phyloP scores from a whole-genome alignment of 2,888 invertebrate genomes.

The Hypercompe scribonia region DNA sequence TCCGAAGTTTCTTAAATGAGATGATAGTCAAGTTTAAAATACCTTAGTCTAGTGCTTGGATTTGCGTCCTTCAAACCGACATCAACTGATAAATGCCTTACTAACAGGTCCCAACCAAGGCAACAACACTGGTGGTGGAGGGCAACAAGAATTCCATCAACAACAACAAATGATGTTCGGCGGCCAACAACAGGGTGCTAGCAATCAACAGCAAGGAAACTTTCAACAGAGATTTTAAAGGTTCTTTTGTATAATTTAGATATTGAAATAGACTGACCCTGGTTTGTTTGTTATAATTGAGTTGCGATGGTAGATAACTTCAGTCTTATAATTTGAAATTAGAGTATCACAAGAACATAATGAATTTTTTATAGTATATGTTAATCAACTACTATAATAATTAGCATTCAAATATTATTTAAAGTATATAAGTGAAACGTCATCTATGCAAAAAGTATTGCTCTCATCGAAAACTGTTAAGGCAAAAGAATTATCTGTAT shows the following conservation, averaged over 20 bases:
- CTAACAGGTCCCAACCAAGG: conserved; percentile 78
- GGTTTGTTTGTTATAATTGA: neutral
- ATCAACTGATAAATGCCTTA: neutral
- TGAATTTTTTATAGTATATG: too few species aligned
- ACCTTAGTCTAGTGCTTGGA: too few species aligned
- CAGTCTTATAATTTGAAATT: neutral
- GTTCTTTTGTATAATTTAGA: neutral
- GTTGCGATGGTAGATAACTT: neutral
- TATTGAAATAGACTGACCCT: neutral
- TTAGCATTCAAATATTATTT: neutral
- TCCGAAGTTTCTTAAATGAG: too few species aligned
- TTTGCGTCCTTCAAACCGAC: neutral
- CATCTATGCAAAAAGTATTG: neutral
- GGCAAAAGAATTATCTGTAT: neutral
- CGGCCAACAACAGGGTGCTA: conserved; percentile 83
- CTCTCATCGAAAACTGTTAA: neutral
- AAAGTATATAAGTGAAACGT: neutral
- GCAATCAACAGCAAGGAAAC: conserved; percentile 88
- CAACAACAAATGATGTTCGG: conserved; percentile 92
- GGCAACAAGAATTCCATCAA: conserved; percentile 85
- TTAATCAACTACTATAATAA: neutral
- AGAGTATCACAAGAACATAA: neutral
- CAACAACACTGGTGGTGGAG: conserved; percentile 73
- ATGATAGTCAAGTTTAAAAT: too few species aligned
- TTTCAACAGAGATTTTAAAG: conserved; percentile 90